phyloP scores from a whole-genome alignment of 2,888 invertebrate species.

The Drosophila rubida region DNA sequence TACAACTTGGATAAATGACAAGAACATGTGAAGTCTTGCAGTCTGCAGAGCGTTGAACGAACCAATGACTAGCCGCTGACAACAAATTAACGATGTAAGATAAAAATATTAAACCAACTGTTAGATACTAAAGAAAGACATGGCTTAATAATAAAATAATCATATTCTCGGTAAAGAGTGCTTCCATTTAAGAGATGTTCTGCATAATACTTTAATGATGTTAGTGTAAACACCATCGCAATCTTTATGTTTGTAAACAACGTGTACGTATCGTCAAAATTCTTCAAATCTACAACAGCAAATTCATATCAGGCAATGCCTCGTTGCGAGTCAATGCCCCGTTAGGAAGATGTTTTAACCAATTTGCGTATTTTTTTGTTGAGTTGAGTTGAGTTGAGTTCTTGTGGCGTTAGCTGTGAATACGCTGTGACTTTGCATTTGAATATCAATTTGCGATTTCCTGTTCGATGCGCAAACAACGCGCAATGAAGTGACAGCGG shows the following conservation, averaged over 20 bases:
- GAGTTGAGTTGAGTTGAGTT: too few species aligned
- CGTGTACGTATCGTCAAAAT: too few species aligned
- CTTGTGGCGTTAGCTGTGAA: constrained; percentile 23
- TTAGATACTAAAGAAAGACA: too few species aligned
- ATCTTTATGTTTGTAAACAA: neutral
- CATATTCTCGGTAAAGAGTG: too few species aligned
- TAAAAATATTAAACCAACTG: too few species aligned
- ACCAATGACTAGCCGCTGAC: neutral
- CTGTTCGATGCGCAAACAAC: constrained; percentile 38
- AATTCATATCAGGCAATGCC: constrained; percentile 26
- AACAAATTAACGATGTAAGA: too few species aligned
- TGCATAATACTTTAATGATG: neutral
- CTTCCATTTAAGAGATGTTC: too few species aligned
- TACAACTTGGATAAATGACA: constrained; percentile 15
- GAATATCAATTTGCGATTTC: constrained; percentile 31
- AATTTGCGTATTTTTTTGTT: constrained; percentile 20
- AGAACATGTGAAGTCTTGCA: constrained; percentile 11
- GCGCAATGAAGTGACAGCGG: neutral
- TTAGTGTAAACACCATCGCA: neutral
- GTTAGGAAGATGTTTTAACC: constrained; percentile 17
- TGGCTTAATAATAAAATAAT: too few species aligned
- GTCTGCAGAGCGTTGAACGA: neutral
- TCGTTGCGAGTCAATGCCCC: constrained; percentile 34
- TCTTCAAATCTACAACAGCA: constrained; percentile 21
- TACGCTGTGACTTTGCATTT: constrained; percentile 7